Evolutionary conservation across 2,113 vertebrate genomes (phyloP).

Genomic region (Pycnonotus jocosus): DNA sequence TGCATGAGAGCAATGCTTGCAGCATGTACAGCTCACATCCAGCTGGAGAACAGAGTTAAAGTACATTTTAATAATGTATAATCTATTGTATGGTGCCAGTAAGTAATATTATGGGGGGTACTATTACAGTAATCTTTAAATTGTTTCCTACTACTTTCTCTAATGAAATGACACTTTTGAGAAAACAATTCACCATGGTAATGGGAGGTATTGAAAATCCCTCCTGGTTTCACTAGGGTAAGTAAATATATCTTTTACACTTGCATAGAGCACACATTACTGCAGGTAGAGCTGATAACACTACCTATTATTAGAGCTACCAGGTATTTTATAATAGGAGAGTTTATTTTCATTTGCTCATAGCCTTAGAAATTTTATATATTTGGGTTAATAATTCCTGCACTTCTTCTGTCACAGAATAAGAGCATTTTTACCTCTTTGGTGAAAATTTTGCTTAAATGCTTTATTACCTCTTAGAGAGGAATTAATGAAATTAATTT

Average conservation of each 20-base stretch:
- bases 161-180: slow-evolving; percentile 15
- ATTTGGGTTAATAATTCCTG: background rate
- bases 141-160: background rate
- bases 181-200: slow-evolving; percentile 3
- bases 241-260: background rate
- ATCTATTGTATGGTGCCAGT: background rate
- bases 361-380: background rate
- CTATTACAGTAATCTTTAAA: slow-evolving; percentile 22
- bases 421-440: background rate
- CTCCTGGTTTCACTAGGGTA: background rate
- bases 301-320: background rate
- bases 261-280: background rate
- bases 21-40: background rate
- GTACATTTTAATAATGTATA: background rate
- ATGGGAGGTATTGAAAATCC: background rate
- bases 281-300: background rate
- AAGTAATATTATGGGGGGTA: background rate
- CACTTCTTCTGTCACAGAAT: background rate
- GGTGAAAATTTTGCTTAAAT: background rate
- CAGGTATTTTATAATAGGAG: background rate
- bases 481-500: background rate
- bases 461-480: background rate
- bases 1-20: background rate
- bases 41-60: background rate
- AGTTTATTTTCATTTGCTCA: background rate